A percentile compares a stretch with the other conserved stretches of the same genome.
Conservation (phyloP, 2,113 vertebrate genomes). For the Epinephelus cyanopodus region DNA sequence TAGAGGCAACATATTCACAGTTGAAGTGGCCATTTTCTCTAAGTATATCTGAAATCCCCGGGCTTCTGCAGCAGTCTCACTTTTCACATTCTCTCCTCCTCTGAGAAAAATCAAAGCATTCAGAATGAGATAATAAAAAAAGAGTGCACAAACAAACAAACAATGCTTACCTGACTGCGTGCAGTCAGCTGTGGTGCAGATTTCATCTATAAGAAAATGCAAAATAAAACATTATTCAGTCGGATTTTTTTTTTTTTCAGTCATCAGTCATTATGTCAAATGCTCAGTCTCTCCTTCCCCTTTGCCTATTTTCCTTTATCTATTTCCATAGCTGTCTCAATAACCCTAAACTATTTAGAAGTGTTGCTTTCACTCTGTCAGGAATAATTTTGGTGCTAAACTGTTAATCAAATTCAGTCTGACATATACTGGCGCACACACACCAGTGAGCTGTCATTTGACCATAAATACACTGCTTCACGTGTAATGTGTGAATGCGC, state of each 20-base stretch:
- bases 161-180: constrained; percentile 92
- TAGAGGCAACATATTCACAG: constrained; percentile 30
- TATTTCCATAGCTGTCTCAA: constrained; percentile 6
- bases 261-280: constrained; percentile 49
- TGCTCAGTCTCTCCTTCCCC: neutral
- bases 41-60: constrained; percentile 41
- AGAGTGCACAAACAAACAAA: constrained; percentile 12
- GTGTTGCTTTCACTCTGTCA: constrained; percentile 24
- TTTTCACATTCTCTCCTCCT: constrained; percentile 18
- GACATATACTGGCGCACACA: constrained; percentile 13
- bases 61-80: constrained; percentile 18
- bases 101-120: constrained; percentile 51
- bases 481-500: constrained; percentile 2
- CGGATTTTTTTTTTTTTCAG: constrained; percentile 28
- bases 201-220: constrained; percentile 86
- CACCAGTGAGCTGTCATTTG: neutral
- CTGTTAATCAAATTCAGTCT: constrained; percentile 37
- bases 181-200: constrained; percentile 94
- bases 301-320: constrained; percentile 3
- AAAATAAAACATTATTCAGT: constrained; percentile 57
- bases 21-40: constrained; percentile 33
- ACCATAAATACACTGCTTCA: constrained; percentile 15
- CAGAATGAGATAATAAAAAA: constrained; percentile 47
- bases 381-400: constrained; percentile 27
- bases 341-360: constrained; percentile 4